phyloP scores from a whole-genome alignment of 2,888 invertebrate species.

The Melieria crassipennis region DNA sequence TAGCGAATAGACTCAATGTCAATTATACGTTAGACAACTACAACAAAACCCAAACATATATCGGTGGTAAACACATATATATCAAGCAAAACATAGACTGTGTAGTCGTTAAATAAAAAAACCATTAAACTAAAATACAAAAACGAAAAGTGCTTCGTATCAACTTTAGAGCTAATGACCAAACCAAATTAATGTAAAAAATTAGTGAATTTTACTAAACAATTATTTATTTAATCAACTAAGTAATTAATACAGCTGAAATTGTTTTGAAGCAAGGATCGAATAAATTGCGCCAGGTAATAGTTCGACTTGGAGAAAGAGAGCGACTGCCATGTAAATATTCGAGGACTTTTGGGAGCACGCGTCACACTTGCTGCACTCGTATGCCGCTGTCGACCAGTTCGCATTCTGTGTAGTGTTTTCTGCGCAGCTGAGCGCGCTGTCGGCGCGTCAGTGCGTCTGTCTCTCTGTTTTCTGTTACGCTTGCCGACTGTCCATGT shows the following conservation, averaged over 20 bases:
- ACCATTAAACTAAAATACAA: background rate
- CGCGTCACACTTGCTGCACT: background rate
- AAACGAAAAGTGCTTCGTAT: background rate
- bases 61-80: background rate
- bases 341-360: background rate
- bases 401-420: no score
- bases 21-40: slow-evolving; percentile 26
- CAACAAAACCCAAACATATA: slow-evolving; percentile 5
- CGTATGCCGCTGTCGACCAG: no score
- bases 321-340: background rate
- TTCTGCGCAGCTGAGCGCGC: no score
- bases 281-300: slow-evolving; percentile 24
- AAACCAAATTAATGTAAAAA: background rate
- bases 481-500: no score
- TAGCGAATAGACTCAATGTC: slow-evolving; percentile 23
- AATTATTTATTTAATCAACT: no score
- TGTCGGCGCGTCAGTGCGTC: no score
- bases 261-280: background rate
- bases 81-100: slow-evolving; percentile 7
- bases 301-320: background rate
- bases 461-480: no score
- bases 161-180: background rate
- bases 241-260: no score
- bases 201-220: no score
- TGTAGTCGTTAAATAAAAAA: background rate